Percentiles rank a stretch among this genome's conserved stretches.
These are phyloP conservation scores for Telmatherina bonti DNA, from an alignment of 2,797 vertebrate genomes.

Conservation along the genomic window DNA sequence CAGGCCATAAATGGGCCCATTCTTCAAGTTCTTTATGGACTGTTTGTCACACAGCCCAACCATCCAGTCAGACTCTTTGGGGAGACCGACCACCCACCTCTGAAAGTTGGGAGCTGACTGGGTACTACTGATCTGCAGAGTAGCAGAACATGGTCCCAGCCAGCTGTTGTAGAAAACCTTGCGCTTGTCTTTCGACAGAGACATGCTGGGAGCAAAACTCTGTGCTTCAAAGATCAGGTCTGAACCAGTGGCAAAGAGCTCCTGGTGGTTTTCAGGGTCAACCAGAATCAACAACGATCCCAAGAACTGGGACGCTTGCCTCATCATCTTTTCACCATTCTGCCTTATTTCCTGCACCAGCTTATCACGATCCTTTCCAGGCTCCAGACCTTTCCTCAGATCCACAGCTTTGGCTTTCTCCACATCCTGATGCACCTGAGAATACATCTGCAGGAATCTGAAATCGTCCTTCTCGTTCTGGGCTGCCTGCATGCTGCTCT, in stretches of 20 bases:
- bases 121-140: conserved; percentile 18
- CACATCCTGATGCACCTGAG: conserved; percentile 66
- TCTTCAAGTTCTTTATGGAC: no score
- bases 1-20: no score
- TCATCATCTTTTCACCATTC: conserved; percentile 36
- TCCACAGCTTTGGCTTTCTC: conserved; percentile 66
- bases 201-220: neutral
- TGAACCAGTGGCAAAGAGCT: neutral
- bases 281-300: conserved; percentile 60
- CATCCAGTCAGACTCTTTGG: conserved; percentile 54
- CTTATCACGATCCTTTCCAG: conserved; percentile 42
- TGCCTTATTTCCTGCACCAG: conserved; percentile 54
- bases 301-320: conserved; percentile 38
- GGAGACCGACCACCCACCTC: conserved; percentile 56
- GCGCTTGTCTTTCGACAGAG: conserved; percentile 60
- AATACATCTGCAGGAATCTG: conserved; percentile 74
- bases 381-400: conserved; percentile 64
- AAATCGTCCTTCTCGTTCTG: conserved; percentile 65
- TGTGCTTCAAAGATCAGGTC: conserved; percentile 52
- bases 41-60: no score
- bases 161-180: conserved; percentile 38
- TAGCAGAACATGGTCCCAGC: neutral
- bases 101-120: neutral
- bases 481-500: conserved; percentile 58
- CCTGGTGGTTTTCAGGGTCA: conserved; percentile 62